Base-by-base conservation (phyloP, 2,888 invertebrate species). In the Caenorhabditis afra region DNA sequence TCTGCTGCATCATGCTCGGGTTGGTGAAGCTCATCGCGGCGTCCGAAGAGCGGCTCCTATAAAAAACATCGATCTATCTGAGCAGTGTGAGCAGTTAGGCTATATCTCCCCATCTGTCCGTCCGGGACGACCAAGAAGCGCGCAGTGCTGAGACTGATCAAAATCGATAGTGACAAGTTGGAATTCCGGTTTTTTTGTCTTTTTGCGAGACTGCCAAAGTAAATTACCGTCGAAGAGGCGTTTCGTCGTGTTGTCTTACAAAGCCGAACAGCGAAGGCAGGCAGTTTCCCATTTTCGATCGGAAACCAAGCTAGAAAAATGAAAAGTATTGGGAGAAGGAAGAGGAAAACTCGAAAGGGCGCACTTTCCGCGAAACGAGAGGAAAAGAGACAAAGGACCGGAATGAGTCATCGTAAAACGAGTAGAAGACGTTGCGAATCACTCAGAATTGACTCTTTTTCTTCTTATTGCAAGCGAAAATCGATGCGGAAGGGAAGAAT, bases 241-340 rank as follows among this genome's bases (percentile, higher is more conserved):
- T 76, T 49, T 79, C 75, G 45, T 77, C 81, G 50, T 70, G 45
- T 41, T 74, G 79, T 62, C 79, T n/a, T 1, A 45, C 67, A 50
- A 79, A 75, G 2, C 82, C 79, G 74, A 81, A 82, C 53, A 82
- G 57, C 50, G 79, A 58, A 47, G 85, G 85, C 50, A 85, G 79
- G 70, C 85, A 86, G 61, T 86, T 86, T 65, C 85, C 85, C 85
- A 86, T 85, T 67, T 39, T 62, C 41, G 58, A 58, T 53, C 53
- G 47, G 23, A 41, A 71, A 59, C 50, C 62, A 58, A 65, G 50
- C 65, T 59, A 58, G 50, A 64, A 52, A 37, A 22, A 41, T 18
- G 18, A n/a, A 10, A 12, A 39, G 20, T 1, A 14, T 3, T 11
- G 50, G 18, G 39, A 39, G 35, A 47, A 14, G 35, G 47, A 44